Evolutionary conservation across 1,140 invertebrate species (phyloP), one percentile per base, ranked within the genome.

Genomic region (Neodiprion virginianus): DNA sequence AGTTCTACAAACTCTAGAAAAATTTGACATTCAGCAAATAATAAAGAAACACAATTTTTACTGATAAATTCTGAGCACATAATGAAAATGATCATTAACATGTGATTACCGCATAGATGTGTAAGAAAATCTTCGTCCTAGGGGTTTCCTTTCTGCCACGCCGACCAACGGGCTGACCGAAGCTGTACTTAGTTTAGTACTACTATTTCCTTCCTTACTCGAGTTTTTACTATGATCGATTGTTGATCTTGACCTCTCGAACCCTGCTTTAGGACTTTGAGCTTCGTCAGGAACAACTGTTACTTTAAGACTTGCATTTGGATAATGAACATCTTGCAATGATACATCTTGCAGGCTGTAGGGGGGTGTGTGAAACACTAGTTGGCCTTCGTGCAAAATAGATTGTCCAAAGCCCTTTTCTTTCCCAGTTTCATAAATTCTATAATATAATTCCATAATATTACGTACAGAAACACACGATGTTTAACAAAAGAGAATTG

Each of bases 341-440:
- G 92, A 92, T n/a, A 96, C 93, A 79, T 95, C 93, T 76, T 94
- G 91, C 23, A 93, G 90, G 78, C 94, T 95, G 79, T 96, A 96
- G 0, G 95, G 95, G 0, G 95, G 94, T 1, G 96, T 96, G 76
- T 97, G 94, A 85, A 98, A 97, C 47, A 99, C 93, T n/a, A 98
- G 88, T 83, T 96, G 94, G 61, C 93, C 93, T 69, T 94, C 92
- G 82, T 97, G 95, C 10, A 99, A 89, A 79, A 99, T 93, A 84
- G 97, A 98, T 84, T 99, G 97, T 3, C 97, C 97, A 86, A 96
- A 99, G 0, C 96, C 96, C 78, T 92, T 92, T 85, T 94, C 93
- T 81, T 91, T 90, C 28, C 91, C 92, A 17, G 89, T 83, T 67
- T 92, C 90, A 77, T 92, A 90, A n/a, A 93, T 90, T 79, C 91